A percentile compares a stretch with the other conserved stretches of the same genome.
Evolutionary conservation across 2,797 vertebrate species (phyloP).

Genomic region (Oryzias sinensis): DNA sequence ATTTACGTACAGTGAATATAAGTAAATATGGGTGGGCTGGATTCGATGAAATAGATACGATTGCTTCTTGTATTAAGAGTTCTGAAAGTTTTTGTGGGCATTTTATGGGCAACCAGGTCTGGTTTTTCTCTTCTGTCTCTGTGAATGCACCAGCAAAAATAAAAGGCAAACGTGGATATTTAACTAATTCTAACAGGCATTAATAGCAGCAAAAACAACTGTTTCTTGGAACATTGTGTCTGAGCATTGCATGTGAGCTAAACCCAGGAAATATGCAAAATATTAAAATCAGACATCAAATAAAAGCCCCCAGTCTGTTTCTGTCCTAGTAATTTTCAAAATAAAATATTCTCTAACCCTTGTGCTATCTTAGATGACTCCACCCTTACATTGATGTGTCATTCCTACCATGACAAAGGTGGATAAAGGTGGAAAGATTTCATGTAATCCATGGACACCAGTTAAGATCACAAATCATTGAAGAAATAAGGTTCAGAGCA

Average conservation of each 20-base stretch:
- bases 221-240: neutral
- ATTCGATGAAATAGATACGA: conserved; percentile 1
- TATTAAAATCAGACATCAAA: conserved; percentile 2
- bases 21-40: conserved; percentile 3
- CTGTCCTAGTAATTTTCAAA: no score
- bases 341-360: no score
- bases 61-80: conserved; percentile 3
- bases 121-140: conserved; percentile 11
- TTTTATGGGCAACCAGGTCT: neutral
- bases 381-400: no score
- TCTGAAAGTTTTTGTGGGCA: neutral
- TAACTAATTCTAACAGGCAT: neutral
- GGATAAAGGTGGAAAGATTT: no score
- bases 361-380: no score
- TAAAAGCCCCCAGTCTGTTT: no score
- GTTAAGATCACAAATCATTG: no score
- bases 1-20: neutral
- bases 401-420: no score
- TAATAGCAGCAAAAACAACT: neutral
- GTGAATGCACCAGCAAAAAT: neutral
- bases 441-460: no score
- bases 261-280: conserved; percentile 6
- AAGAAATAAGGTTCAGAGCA: no score
- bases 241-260: neutral
- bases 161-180: neutral